Evolutionary conservation across 2,113 vertebrate genomes (phyloP).

Genomic region (Brachyhypopomus gauderio): DNA sequence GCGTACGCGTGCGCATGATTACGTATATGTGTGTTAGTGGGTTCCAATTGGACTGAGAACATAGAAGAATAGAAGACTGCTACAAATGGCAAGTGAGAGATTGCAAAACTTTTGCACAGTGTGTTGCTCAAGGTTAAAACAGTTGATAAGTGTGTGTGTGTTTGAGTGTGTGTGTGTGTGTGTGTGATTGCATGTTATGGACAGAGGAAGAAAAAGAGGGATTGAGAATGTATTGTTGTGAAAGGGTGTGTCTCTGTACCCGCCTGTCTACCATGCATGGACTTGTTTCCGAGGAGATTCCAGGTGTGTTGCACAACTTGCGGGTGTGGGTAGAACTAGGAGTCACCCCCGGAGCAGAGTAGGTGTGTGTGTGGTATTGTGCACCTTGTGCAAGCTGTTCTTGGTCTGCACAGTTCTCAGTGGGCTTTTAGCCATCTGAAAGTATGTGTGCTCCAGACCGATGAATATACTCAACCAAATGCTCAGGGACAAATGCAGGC

Average conservation of each 20-base stretch:
- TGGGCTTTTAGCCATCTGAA: no score
- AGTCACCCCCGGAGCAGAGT: background rate
- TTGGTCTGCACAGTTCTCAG: no score
- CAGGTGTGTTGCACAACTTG: slow-evolving; percentile 70
- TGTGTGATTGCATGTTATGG: background rate
- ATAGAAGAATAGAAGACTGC: background rate
- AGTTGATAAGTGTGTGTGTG: background rate
- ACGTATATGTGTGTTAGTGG: background rate
- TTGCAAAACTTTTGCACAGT: background rate
- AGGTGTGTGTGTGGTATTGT: slow-evolving; percentile 16
- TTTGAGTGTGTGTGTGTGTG: background rate
- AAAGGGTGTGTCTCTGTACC: slow-evolving; percentile 73
- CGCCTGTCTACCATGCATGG: slow-evolving; percentile 67
- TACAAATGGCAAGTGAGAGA: background rate
- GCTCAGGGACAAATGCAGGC: background rate
- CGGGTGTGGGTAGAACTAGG: slow-evolving; percentile 37
- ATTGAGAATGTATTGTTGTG: slow-evolving; percentile 70
- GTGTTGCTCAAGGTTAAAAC: background rate
- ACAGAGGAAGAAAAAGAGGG: slow-evolving; percentile 24
- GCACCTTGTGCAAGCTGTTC: background rate
- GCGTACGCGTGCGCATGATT: background rate
- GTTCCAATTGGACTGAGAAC: background rate
- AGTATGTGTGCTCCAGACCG: no score
- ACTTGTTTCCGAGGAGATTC: slow-evolving; percentile 74
- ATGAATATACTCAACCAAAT: background rate